phyloP scores from a whole-genome alignment of 2,888 invertebrate species.

The Thymelicus lineola region DNA sequence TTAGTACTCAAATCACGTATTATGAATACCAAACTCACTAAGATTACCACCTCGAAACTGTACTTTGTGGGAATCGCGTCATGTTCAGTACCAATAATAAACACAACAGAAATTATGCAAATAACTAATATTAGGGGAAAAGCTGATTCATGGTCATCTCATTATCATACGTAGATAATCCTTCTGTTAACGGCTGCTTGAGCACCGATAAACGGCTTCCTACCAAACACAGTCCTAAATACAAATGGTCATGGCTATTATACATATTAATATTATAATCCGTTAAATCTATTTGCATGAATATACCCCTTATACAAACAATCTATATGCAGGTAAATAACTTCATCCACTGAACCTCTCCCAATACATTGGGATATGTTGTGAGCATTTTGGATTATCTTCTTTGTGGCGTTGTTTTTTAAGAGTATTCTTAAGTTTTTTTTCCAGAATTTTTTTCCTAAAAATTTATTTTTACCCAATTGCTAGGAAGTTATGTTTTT shows the following conservation, averaged over 20 bases:
- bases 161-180: too few species aligned
- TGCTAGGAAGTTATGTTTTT: too few species aligned
- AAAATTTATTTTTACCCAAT: too few species aligned
- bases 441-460: too few species aligned
- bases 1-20: background rate
- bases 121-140: too few species aligned
- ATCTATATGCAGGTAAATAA: constrained; percentile 26
- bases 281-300: constrained; percentile 30
- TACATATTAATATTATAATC: constrained; percentile 15
- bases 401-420: constrained; percentile 4
- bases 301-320: constrained; percentile 25
- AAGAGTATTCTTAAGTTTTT: background rate
- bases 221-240: constrained; percentile 10
- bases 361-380: constrained; percentile 8
- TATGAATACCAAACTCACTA: too few species aligned
- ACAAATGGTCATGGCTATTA: constrained; percentile 14
- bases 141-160: too few species aligned
- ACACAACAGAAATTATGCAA: too few species aligned
- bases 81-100: too few species aligned
- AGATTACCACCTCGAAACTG: too few species aligned
- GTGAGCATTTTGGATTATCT: constrained; percentile 7
- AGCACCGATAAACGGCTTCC: constrained; percentile 9
- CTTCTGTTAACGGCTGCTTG: background rate
- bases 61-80: too few species aligned
- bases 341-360: constrained; percentile 16